Evolutionary conservation across 1,140 invertebrate species (phyloP), one percentile per base, ranked within the genome.

Genomic region (Listronotus bonariensis): DNA sequence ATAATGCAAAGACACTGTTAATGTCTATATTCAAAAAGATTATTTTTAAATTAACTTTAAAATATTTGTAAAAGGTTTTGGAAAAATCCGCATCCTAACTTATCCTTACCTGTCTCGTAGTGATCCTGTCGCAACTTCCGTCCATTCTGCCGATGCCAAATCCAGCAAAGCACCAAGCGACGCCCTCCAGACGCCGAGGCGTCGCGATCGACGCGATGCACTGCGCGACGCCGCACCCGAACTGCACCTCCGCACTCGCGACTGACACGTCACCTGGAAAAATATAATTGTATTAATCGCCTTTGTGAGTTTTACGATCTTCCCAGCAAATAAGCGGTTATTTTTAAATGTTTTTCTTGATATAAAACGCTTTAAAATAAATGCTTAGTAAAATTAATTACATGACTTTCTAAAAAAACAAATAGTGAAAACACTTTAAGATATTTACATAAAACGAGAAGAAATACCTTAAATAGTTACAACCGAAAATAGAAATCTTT

Each of bases 221-320:
- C 66, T 70, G 66, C 70, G 70, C 72, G 72, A 65, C 55, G 59
- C 55, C 42, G 18, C 58, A 52, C 42, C 67, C 54, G 43, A 57
- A 71, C 72, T 68, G 48, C 68, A 70, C 70, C 56, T 42, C 59
- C 54, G 31, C 63, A 68, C 69, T 65, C 61, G 51, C 60, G 62
- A 18, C 42, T 31, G 57, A 58, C 60, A 68, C 66, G 60, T 52
- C 67, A 68, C 68, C 70, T 72, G 63, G 56, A 63, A 72, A 69
- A 57, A 55, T 40, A 62, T 57, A 66, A 69, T 69, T 69, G 32
- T 52, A 48, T 60, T 20, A 46, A 45, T 36, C 34, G 11, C 34
- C 43, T 45, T 45, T 17, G 17, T 31, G 49, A 58, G 34, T 65
- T 58, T 63, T 63, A 63, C 40, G 32, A 32, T 14, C 32, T 12